Percentiles rank a stretch among this genome's conserved stretches.
These are phyloP conservation scores for Hydractinia echinata DNA, from an alignment of 30 jellyfish, hydroid and myxozoan genomes.

Conservation along the genomic window DNA sequence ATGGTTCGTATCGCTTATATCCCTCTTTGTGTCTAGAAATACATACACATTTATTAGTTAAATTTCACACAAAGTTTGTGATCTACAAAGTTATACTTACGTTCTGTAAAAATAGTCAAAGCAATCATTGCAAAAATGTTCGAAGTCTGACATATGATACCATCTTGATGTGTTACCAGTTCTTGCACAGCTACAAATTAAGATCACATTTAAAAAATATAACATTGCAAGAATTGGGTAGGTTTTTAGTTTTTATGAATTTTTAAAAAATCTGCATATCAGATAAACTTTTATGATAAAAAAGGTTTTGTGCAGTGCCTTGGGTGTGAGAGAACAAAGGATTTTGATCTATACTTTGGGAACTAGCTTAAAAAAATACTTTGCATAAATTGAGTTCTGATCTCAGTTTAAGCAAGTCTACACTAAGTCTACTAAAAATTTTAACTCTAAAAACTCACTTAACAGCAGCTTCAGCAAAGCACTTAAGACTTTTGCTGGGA, in stretches of 20 bases:
- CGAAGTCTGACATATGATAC: constrained; percentile 82
- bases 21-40: constrained; percentile 68
- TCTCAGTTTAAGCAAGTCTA: neutral
- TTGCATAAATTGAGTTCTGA: no score
- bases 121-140: constrained; percentile 87
- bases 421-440: no score
- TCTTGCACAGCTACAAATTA: constrained; percentile 53
- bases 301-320: no score
- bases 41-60: neutral
- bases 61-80: neutral
- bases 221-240: neutral
- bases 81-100: constrained; percentile 28
- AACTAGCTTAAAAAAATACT: no score
- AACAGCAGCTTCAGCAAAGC: constrained; percentile 57
- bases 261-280: neutral
- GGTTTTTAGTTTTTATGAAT: no score
- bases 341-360: no score
- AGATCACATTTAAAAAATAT: neutral
- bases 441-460: constrained; percentile 31
- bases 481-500: constrained; percentile 47
- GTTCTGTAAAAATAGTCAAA: constrained; percentile 72
- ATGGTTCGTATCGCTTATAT: constrained; percentile 48
- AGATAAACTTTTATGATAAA: no score
- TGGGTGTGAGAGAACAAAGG: no score
- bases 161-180: constrained; percentile 89